A percentile compares a stretch with the other conserved stretches of the same genome.
Conservation (phyloP, 1,140 invertebrate genomes). For the Dendroctonus ponderosae region DNA sequence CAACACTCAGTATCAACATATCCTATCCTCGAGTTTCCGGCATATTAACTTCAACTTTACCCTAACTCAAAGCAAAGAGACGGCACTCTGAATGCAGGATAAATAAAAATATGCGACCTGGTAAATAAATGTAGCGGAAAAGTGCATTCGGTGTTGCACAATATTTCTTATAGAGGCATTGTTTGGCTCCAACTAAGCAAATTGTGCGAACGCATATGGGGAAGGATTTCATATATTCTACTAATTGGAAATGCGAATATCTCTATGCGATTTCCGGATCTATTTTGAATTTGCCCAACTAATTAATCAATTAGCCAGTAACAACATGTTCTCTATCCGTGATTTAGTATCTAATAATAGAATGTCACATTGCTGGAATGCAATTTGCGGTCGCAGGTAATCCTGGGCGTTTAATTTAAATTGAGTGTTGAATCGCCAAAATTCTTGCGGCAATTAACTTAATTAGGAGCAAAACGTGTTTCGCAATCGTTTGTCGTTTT, state of each 20-base stretch:
- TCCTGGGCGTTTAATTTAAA: background rate
- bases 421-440: too few species aligned
- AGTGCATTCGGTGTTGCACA: slow-evolving; percentile 12
- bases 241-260: too few species aligned
- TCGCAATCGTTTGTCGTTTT: too few species aligned
- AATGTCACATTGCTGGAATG: slow-evolving; percentile 17
- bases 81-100: slow-evolving; percentile 6
- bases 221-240: too few species aligned
- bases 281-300: background rate
- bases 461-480: too few species aligned
- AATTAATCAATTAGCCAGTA: slow-evolving; percentile 26
- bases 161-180: too few species aligned
- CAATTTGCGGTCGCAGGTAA: slow-evolving; percentile 21
- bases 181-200: too few species aligned
- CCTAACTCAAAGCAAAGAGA: slow-evolving; percentile 27
- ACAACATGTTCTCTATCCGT: slow-evolving; percentile 21
- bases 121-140: slow-evolving; percentile 27
- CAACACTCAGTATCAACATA: slow-evolving; percentile 2
- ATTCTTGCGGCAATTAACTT: too few species aligned
- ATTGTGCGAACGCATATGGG: too few species aligned
- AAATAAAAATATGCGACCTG: slow-evolving; percentile 26
- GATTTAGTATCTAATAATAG: slow-evolving; percentile 22
- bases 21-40: slow-evolving; percentile 12
- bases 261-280: too few species aligned
- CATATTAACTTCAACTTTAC: slow-evolving; percentile 25